phyloP scores from a whole-genome alignment of 92 coral and sea anemone genomes.

The Metridium senile region DNA sequence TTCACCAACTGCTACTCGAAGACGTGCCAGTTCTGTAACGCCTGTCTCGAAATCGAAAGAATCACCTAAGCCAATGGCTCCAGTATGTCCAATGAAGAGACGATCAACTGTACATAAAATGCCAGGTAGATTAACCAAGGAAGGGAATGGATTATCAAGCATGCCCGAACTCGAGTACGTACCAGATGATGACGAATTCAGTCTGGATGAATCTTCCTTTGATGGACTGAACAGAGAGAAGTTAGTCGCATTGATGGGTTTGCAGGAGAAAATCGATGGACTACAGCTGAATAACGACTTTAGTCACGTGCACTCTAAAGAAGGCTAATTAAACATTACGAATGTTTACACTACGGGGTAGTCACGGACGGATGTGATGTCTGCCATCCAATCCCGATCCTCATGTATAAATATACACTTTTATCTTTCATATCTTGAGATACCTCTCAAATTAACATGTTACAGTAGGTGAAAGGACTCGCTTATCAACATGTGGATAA shows the following conservation, averaged over 20 bases:
- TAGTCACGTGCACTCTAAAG: constrained; percentile 9
- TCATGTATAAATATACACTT: no score
- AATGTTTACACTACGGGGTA: neutral
- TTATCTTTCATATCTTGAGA: no score
- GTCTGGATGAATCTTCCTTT: constrained; percentile 34
- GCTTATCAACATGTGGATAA: no score
- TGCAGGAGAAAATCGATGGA: constrained; percentile 33
- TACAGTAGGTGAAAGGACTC: no score
- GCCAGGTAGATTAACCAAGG: constrained; percentile 22
- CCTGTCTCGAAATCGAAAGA: constrained; percentile 18
- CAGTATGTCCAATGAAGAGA: constrained; percentile 34
- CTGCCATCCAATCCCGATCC: no score
- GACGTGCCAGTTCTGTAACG: constrained; percentile 62
- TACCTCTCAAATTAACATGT: no score
- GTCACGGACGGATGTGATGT: neutral
- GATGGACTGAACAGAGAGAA: constrained; percentile 32
- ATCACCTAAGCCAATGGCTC: neutral
- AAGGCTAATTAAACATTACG: neutral
- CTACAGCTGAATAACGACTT: constrained; percentile 14
- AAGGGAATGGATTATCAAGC: constrained; percentile 17
- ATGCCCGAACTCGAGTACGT: constrained; percentile 41
- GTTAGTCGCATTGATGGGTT: constrained; percentile 35
- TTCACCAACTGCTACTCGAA: constrained; percentile 59
- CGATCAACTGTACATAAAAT: constrained; percentile 54
- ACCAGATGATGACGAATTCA: constrained; percentile 34